Base-by-base conservation (phyloP, 2,888 invertebrate genomes). In the Argyresthia goedartella region DNA sequence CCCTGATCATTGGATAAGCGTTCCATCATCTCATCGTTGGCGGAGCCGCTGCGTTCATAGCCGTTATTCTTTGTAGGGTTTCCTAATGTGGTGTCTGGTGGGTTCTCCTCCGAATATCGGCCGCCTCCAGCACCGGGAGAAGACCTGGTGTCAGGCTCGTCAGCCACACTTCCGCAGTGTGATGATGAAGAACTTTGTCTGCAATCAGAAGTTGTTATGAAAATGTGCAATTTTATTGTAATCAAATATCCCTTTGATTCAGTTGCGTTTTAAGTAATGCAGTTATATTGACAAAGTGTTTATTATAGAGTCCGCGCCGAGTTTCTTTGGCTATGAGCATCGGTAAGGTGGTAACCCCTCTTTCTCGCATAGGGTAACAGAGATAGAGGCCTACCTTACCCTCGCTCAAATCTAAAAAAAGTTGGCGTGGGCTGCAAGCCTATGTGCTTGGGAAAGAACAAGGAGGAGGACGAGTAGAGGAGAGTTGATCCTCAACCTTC, bases 171-270 rank as follows among this genome's bases (percentile, higher is more conserved):
- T 61, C 85, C 85, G 60, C 86, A 85, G 57, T 85, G 86, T n/a
- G 87, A 87, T 9, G 87, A 87, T 9, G 87, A 87, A 15, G 87
- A 87, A 55, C 84, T 86, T 71, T 87, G 87, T 64, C 87, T 87
- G 72, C 11, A 75, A 46, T 14, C 10, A 14, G 14, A 14, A 42
- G n/a, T 42, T n/a, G 42, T 25, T 25, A 42, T 6, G 4, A 51
- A 8, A 71, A n/a, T 4, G n/a, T n/a, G 36, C n/a, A 34, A n/a
- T 35, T 25, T 16, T 6, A 10, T 13, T 49, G 14, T 49, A 7
- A 49, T 13, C 2, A 25, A 25, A 25, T 2, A 25, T 6, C 6
- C 25, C 2, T 4, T 25, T 25, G 25, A 25, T 25, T 25, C 3
- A 25, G 25, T 25, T 25, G 2, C 2, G 25, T 4, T 25, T 25